These are phyloP conservation scores for Buceros bicornis DNA, from an alignment of 2,797 vertebrate genomes.

Conservation along the genomic window DNA sequence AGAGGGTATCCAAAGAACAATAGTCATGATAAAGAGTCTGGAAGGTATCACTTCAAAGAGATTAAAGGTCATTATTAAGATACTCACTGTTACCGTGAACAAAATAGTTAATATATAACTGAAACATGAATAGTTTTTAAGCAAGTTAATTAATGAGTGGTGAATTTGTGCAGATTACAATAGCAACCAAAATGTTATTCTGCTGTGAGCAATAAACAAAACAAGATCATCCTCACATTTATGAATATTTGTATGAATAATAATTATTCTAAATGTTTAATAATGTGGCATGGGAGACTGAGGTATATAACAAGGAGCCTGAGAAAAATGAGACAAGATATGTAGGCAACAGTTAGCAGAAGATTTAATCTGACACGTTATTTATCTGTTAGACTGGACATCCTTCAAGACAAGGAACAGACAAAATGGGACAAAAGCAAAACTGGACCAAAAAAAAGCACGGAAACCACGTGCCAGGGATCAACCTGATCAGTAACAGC, in stretches of 20 bases:
- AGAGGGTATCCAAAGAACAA: neutral
- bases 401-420: neutral
- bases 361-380: neutral
- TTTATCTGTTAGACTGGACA: neutral
- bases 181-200: neutral
- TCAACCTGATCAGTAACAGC: neutral
- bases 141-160: neutral
- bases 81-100: neutral
- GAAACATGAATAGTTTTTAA: neutral
- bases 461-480: neutral
- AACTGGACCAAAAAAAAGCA: neutral
- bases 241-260: neutral
- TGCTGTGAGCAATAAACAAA: neutral
- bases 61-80: neutral
- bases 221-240: neutral
- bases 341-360: neutral
- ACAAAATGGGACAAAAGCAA: neutral
- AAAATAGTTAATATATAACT: neutral
- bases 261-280: neutral
- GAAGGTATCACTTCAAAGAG: neutral
- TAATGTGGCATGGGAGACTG: neutral
- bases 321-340: neutral
- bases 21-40: neutral
- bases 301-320: neutral
- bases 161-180: neutral